Evolutionary conservation across 2,797 vertebrate genomes (phyloP), one percentile per base, ranked within the genome.

Genomic region (Takifugu ocellatus): DNA sequence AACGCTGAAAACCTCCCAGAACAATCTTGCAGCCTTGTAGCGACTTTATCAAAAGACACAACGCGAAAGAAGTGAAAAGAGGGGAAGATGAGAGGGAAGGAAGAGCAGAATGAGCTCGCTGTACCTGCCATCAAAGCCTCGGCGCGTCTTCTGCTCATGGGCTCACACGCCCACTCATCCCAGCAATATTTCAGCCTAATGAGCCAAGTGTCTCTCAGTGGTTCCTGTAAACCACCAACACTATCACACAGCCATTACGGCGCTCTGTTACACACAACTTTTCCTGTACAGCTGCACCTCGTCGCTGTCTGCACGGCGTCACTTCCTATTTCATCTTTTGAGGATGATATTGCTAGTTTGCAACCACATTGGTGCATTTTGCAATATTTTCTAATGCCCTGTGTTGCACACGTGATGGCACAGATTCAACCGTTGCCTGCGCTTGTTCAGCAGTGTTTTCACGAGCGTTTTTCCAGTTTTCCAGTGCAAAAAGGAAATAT

Each of bases 101-200:
- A 78, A 79, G 72, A 26, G 67, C 59, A 70, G 74, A 86, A 85
- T 74, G 78, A 83, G 83, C 78, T 63, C 79, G 68, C 74, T 68
- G 25, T 49, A 85, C 83, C 86, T 85, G 85, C 84, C 84, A 83
- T 87, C 84, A 88, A 86, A 88, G 85, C 66, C 62, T 70, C 61
- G 63, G 75, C 65, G 24, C 83, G 83, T 84, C 83, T 72, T 45
- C 76, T 61, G 63, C 72, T 69, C 75, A 70, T 24, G 62, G 75
- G 63, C 77, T 79, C 79, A 66, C 76, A 75, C 82, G 72, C 81
- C 78, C 75, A 83, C 83, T 88, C 81, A 65, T 81, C 75, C 74
- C 57, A 65, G 82, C 79, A 76, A 71, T 84, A 60, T 74, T 68
- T 87, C 74, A 76, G 75, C 79, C 77, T 87, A 89, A 90, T 89